Conservation (phyloP, 2,888 invertebrate species). For the Liopterus haemorrhoidalis region DNA sequence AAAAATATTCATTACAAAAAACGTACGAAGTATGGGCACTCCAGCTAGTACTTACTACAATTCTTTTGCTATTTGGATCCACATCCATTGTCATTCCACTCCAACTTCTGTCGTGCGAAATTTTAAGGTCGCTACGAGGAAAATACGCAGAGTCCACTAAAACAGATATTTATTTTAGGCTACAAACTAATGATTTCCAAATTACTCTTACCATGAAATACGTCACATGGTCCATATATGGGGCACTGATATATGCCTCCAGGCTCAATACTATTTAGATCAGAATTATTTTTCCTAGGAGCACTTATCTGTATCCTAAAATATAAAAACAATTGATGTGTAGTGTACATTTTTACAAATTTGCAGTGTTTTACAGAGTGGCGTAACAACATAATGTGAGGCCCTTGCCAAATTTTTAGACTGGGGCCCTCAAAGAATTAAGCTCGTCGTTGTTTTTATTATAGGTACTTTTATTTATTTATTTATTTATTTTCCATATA, state of each 20-base stretch:
- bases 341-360: not conserved
- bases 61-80: slow-evolving; percentile 34
- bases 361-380: too few relatives aligned
- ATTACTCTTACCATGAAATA: slow-evolving; percentile 31
- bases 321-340: slow-evolving; percentile 1
- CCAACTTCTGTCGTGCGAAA: slow-evolving; percentile 37
- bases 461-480: too few relatives aligned
- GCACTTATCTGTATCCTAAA: slow-evolving; percentile 40
- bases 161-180: not conserved
- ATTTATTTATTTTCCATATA: too few relatives aligned
- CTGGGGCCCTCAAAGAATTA: too few relatives aligned
- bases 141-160: too few relatives aligned
- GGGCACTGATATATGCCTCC: slow-evolving; percentile 40
- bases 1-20: too few relatives aligned
- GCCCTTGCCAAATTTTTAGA: too few relatives aligned
- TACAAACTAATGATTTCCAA: slow-evolving; percentile 11
- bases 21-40: slow-evolving; percentile 49
- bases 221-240: slow-evolving; percentile 33
- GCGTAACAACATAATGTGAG: too few relatives aligned
- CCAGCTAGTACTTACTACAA: slow-evolving; percentile 47
- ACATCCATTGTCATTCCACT: slow-evolving; percentile 44
- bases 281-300: slow-evolving; percentile 36
- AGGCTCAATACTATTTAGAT: slow-evolving; percentile 33
- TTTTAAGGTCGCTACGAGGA: too few relatives aligned
- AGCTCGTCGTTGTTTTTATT: too few relatives aligned